Base-by-base conservation (phyloP, 2,113 vertebrate genomes). In the Shinisaurus crocodilurus region DNA sequence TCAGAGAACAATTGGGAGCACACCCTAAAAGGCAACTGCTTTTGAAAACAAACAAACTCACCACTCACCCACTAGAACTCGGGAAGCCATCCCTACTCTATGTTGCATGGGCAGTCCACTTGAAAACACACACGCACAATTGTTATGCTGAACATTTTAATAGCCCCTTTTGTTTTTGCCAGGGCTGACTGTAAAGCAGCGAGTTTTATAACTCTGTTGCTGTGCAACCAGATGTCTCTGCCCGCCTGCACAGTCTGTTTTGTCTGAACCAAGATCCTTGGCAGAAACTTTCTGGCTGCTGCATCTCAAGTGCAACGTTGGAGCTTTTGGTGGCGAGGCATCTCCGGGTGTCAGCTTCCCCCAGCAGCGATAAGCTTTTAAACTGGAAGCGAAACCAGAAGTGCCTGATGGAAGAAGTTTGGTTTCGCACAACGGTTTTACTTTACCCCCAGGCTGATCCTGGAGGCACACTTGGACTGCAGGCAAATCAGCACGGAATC, bases 171-270 rank as follows among this genome's bases (percentile, higher is more conserved):
- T 94, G 89, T 92, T 95, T 94, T 93, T 91, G 91, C 95, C 86
- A 87, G 90, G 92, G 72, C 88, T 95, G 94, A 91, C 95, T 94
- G 95, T 93, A 89, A 93, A 95, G 93, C 95, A 92, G 45, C 43
- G n/a, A 74, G 79, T 82, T 18, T 54, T 89, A 32, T 82, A 70
- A 1, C 57, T 40, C 76, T 3, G 4, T 75, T 60, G 27, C n/a
- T 80, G 67, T 86, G 50, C 76, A 84, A 88, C 89, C 76, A 43
- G 85, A 50, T 16, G 63, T 60, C 37, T 60, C 69, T 34, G 81
- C 77, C 63, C 45, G 89, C 88, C 79, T 92, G 32, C 65, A 32
- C 85, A 18, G 40, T 74, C 70, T 86, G 86, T 54, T 86, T 67
- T 81, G 10, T 70, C 37, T 82, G 75, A 81, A 23, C 60, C 10